Evolutionary conservation across 2,113 vertebrate genomes (phyloP), one percentile per base, ranked within the genome.

Genomic region (Rhinoderma darwinii): DNA sequence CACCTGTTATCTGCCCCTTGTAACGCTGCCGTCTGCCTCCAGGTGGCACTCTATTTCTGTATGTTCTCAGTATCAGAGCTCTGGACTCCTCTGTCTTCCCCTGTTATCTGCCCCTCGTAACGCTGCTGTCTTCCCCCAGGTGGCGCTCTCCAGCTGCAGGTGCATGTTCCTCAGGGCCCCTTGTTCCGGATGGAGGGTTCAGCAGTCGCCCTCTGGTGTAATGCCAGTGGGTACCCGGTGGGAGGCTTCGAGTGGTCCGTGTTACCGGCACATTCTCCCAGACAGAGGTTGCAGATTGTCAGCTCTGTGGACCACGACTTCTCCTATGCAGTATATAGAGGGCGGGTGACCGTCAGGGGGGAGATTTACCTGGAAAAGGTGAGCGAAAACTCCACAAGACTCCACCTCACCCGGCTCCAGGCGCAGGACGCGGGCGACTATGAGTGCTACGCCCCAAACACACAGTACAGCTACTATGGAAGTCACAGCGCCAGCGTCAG

Each of bases 211-310:
- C 96, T 99, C 93, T 97, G 96, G 97, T 99, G 97, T 93, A 97
- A 98, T 8, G 97, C 98, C 90, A 95, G 95, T 0, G 96, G 96
- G 91, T 93, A 95, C 0, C 39, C 94, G 0, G 91, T 96, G 90
- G 96, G 96, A 92, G 94, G 97, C 87, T 99, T 98, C 82, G 97
- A 99, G 91, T 99, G 98, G 97, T 99, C 97, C 90, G 95, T 98
- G 92, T 98, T 97, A 91, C 93, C 96, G 86, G 92, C 95, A 2
- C 95, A 95, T 0, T 93, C 90, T 4, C 95, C 96, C 0, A 95
- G 96, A 89, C 92, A 95, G 0, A 97, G 99, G 93, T 97, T 99
- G 88, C 97, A 98, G 90, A 97, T 99, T 18, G 88, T 99, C 87
- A 99, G 97, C 96, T 98, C 97, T 0, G 17, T 93, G 20, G 96